Conservation (phyloP, 2,113 vertebrate genomes). For the Elachura formosa region DNA sequence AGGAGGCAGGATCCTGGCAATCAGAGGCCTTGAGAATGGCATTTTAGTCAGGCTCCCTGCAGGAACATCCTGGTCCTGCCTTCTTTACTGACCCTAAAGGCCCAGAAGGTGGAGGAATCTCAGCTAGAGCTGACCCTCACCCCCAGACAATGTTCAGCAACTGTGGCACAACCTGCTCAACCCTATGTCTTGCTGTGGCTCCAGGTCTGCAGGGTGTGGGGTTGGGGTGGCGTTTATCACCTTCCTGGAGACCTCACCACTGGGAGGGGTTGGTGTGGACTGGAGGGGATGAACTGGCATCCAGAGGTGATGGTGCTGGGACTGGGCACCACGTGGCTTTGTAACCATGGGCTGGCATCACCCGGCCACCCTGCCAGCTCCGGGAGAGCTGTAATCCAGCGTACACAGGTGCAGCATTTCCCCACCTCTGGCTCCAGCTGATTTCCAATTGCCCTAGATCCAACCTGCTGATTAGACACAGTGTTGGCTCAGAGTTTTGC, state of each 20-base stretch:
- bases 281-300: background rate
- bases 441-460: conserved; percentile 51
- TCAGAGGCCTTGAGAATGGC: background rate
- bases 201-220: background rate
- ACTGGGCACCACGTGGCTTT: background rate
- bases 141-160: background rate
- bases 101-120: background rate
- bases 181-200: background rate
- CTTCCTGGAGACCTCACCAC: background rate
- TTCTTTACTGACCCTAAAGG: background rate
- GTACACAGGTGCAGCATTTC: background rate
- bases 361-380: background rate
- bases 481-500: background rate
- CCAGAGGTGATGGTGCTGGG: background rate
- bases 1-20: background rate
- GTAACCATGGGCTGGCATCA: background rate
- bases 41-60: rapidly evolving
- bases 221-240: background rate
- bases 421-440: background rate
- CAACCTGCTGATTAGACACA: conserved; percentile 26
- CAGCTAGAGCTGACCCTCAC: background rate
- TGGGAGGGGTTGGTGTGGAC: background rate
- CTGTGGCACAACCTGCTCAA: background rate
- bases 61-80: background rate
- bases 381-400: rapidly evolving